Conservation (phyloP, 92 coral and sea anemone species). For the Paragorgia papillata region DNA sequence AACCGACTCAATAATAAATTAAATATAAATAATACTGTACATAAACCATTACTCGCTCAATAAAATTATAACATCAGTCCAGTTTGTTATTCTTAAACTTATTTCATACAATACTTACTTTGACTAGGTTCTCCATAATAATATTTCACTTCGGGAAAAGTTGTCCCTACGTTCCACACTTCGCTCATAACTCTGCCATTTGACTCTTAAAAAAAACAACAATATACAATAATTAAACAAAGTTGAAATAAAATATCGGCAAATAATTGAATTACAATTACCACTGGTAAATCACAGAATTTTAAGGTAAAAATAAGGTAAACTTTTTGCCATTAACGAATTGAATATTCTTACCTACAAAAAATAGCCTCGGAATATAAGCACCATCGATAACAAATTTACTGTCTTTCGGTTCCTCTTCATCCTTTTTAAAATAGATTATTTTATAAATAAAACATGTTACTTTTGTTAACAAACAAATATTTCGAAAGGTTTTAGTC, state of each 20-base stretch:
- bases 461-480: too few relatives aligned
- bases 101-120: conserved; percentile 46
- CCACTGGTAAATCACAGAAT: too few relatives aligned
- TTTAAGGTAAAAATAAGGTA: too few relatives aligned
- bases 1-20: too few relatives aligned
- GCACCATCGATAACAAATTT: conserved; percentile 88
- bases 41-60: too few relatives aligned
- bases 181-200: conserved; percentile 62
- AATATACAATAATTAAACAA: too few relatives aligned
- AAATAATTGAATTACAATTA: too few relatives aligned
- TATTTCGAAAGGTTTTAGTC: too few relatives aligned
- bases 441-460: too few relatives aligned
- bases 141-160: conserved; percentile 62
- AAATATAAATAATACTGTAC: too few relatives aligned
- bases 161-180: conserved; percentile 70
- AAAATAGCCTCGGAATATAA: conserved; percentile 82
- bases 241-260: too few relatives aligned
- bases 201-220: conserved; percentile 45
- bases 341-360: conserved; percentile 66
- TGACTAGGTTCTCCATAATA: conserved; percentile 67
- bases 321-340: too few relatives aligned
- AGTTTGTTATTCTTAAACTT: neutral
- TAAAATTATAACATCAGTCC: neutral
- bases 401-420: conserved; percentile 89
- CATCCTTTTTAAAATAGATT: conserved; percentile 53